These are phyloP conservation scores for Phocoena phocoena DNA, from an alignment of 2,113 vertebrate genomes.

Conservation along the genomic window DNA sequence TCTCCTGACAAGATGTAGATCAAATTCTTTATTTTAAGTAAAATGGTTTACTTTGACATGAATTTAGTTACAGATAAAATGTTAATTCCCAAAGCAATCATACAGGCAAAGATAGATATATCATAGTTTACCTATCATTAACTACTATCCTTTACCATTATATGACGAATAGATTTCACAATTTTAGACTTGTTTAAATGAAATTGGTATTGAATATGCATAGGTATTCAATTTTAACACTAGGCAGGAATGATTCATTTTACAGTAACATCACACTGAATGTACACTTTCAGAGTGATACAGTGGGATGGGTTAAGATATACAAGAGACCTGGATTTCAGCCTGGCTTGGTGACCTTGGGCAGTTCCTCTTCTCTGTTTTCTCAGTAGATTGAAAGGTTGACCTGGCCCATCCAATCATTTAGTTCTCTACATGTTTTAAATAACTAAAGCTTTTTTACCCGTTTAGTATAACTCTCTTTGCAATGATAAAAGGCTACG, in stretches of 20 bases:
- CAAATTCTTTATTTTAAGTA: conserved; percentile 30
- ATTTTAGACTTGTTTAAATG: conserved; percentile 16
- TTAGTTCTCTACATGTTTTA: not conserved
- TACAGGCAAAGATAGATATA: not conserved
- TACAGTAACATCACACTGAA: not conserved
- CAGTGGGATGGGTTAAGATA: not conserved
- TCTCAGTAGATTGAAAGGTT: not conserved
- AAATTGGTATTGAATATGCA: not conserved
- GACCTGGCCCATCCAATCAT: not conserved
- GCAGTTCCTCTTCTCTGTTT: not conserved
- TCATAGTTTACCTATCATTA: not conserved
- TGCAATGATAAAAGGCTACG: not conserved
- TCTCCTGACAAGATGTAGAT: conserved; percentile 27
- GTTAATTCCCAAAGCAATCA: conserved; percentile 25
- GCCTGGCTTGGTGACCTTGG: not conserved
- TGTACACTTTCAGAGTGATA: not conserved
- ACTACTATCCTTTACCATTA: not conserved
- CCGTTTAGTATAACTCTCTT: not conserved
- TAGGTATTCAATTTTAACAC: not conserved
- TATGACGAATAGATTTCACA: not conserved
- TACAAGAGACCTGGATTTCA: not conserved
- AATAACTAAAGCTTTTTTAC: conserved; percentile 20
- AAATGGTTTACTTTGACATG: conserved; percentile 4
- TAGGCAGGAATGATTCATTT: conserved; percentile 10
- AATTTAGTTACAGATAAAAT: not conserved